Conservation (phyloP, 2,888 invertebrate species). For the Linnaemya tessellans region DNA sequence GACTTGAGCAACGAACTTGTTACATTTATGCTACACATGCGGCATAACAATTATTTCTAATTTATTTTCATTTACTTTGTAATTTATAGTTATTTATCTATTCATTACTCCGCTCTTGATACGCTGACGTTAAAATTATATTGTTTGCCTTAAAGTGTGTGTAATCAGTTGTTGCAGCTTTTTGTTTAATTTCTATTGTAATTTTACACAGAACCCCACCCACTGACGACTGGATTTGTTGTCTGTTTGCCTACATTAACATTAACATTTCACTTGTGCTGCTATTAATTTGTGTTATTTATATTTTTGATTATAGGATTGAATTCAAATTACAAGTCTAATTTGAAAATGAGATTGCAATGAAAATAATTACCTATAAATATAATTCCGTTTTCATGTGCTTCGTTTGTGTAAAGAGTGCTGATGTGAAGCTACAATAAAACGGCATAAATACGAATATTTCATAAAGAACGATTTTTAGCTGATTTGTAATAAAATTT, state of each 20-base stretch:
- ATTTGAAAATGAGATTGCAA: too few species aligned
- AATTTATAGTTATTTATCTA: slow-evolving; percentile 33
- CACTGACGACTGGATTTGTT: slow-evolving; percentile 26
- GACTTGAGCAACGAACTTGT: slow-evolving; percentile 57
- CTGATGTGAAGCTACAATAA: too few species aligned
- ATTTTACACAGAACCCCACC: slow-evolving; percentile 48
- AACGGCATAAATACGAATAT: too few species aligned
- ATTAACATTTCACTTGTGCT: slow-evolving; percentile 21
- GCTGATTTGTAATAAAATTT: too few species aligned
- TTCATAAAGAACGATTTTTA: too few species aligned
- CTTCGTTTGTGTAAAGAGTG: too few species aligned
- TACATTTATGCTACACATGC: slow-evolving; percentile 53
- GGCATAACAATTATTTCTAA: slow-evolving; percentile 46
- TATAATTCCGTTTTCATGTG: too few species aligned
- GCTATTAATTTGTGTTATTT: slow-evolving; percentile 16
- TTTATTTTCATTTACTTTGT: slow-evolving; percentile 38
- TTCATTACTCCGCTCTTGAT: background rate
- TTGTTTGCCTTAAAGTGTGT: background rate
- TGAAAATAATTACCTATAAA: too few species aligned
- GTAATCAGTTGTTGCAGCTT: background rate
- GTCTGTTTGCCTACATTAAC: slow-evolving; percentile 26
- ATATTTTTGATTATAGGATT: background rate
- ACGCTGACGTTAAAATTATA: background rate
- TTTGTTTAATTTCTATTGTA: slow-evolving; percentile 13
- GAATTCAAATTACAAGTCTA: too few species aligned